A percentile compares a stretch with the other conserved stretches of the same genome.
Evolutionary conservation across 2,888 invertebrate species (phyloP).

Genomic region (Abrostola tripartita): DNA sequence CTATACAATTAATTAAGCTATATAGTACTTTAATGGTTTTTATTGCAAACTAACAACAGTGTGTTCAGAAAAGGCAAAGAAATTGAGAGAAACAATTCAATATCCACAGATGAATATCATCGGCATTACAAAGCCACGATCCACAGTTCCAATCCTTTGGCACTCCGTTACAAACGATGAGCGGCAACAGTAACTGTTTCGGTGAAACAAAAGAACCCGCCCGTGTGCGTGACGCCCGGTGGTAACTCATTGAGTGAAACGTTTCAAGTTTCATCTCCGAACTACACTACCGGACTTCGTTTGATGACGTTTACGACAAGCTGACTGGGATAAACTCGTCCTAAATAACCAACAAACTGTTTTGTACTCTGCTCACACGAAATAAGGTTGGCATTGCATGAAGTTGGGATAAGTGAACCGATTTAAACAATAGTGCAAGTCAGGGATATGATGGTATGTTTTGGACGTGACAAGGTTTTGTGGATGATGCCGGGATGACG

Average conservation of each 20-base stretch:
- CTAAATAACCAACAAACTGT: slow-evolving; percentile 3
- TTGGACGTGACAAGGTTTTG: slow-evolving; percentile 38
- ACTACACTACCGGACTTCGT: slow-evolving; percentile 22
- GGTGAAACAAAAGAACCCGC: slow-evolving; percentile 3
- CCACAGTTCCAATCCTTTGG: neutral
- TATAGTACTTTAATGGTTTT: no score
- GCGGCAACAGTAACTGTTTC: neutral
- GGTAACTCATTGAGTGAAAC: slow-evolving; percentile 22
- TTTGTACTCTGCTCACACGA: neutral
- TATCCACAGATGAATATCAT: no score
- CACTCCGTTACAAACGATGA: neutral
- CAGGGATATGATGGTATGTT: slow-evolving; percentile 42
- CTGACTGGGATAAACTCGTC: slow-evolving; percentile 8
- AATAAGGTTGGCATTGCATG: slow-evolving; percentile 14
- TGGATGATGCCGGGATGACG: slow-evolving; percentile 24
- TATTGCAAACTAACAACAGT: no score
- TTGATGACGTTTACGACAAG: slow-evolving; percentile 40
- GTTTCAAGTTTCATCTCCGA: slow-evolving; percentile 28
- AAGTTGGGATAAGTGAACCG: slow-evolving; percentile 10
- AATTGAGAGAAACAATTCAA: no score
- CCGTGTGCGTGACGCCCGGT: neutral
- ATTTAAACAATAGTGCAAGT: slow-evolving; percentile 53
- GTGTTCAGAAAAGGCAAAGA: no score
- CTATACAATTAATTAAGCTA: no score
- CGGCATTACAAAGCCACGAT: no score